Evolutionary conservation across 1,140 invertebrate genomes (phyloP), one percentile per base, ranked within the genome.

Genomic region (Cydia fagiglandana): DNA sequence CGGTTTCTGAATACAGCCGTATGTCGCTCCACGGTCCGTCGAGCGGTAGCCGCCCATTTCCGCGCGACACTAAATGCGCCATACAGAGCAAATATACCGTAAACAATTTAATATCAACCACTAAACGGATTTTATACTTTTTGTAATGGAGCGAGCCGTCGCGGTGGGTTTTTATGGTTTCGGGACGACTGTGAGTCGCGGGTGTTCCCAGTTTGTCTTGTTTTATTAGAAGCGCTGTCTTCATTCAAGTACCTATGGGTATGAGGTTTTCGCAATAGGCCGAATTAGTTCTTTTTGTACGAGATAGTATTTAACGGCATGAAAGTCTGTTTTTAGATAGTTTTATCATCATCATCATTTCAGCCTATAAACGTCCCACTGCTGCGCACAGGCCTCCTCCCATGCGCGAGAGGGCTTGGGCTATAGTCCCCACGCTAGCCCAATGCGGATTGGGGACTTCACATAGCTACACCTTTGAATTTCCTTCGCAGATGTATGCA

Each of bases 81-180:
- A 61, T 61, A 61, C 24, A 66, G 9, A 70, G 34, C n/a, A 70
- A 70, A 38, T 70, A 68, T 34, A 68, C 30, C 66, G 34, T 70
- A 70, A 70, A 70, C 66, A 41, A 70, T 70, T 70, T 70, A 70
- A 70, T 70, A 70, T 38, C 38, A 70, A 41, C 66, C 66, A 70
- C 66, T 70, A 17, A 68, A 70, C 66, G 6, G 66, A 17, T 70
- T 70, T 70, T 10, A 70, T 41, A 70, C n/a, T 70, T 70, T 70
- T 45, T 34, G 15, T 41, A 41, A 70, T 70, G 34, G 34, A 10
- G 4, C 66, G 64, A 41, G 34, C 66, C 38, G 66, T 45, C 13
- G 17, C 34, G 66, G 66, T 70, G 12, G 12, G 4, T 41, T 70
- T 68, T 41, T 41, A 24, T 61, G 56, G 56, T 24, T 20, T 61